These are phyloP conservation scores for Homarus americanus DNA, from an alignment of 1,140 invertebrate genomes.

Conservation along the genomic window DNA sequence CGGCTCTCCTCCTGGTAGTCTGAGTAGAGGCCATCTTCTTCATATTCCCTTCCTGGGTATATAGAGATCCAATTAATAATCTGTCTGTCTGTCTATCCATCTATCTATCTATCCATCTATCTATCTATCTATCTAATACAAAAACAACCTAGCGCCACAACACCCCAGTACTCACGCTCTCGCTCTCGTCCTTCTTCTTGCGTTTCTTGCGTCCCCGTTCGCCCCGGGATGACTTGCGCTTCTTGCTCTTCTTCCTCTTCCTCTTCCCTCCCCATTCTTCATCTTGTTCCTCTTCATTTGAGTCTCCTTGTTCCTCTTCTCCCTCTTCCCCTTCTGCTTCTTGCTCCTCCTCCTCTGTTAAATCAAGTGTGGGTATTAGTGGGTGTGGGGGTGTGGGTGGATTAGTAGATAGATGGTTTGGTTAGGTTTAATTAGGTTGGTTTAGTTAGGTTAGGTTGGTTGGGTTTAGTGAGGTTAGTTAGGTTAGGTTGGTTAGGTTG, in stretches of 20 bases:
- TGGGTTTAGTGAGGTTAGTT: no score
- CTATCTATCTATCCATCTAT: no score
- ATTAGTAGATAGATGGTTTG: no score
- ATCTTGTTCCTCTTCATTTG: constrained; percentile 76
- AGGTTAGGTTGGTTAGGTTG: no score
- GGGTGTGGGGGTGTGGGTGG: no score
- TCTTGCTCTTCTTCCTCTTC: constrained; percentile 89
- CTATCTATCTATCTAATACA: no score
- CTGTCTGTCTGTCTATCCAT: no score
- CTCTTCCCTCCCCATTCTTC: constrained; percentile 73
- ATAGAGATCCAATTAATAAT: no score
- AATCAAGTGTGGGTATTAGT: no score
- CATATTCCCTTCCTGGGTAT: constrained; percentile 88
- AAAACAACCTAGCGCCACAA: neutral
- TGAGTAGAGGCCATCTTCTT: constrained; percentile 84
- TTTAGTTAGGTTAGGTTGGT: no score
- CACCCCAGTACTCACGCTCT: constrained; percentile 76
- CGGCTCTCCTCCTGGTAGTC: constrained; percentile 82
- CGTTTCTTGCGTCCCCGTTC: constrained; percentile 94
- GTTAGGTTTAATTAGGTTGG: no score
- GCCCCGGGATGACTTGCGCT: constrained; percentile 91
- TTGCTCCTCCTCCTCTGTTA: constrained; percentile 72
- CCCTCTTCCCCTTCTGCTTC: constrained; percentile 74
- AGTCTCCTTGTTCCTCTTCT: constrained; percentile 74
- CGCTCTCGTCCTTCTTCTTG: constrained; percentile 93